These are phyloP conservation scores for Drosophila nigrodunni DNA, from an alignment of 1,140 invertebrate species.

Conservation along the genomic window DNA sequence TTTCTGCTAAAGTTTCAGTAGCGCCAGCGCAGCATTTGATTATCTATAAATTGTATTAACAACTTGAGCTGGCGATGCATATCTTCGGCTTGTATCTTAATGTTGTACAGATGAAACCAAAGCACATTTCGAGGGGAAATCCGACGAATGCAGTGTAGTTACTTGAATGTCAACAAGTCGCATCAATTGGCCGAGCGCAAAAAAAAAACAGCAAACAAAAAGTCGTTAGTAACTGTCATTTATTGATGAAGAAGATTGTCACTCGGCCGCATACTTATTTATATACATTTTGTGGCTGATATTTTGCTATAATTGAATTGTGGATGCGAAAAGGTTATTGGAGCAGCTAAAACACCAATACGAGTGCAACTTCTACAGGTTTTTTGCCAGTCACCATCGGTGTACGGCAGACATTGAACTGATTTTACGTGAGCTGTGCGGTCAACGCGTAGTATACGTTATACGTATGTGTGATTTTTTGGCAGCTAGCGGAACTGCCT, in stretches of 20 bases:
- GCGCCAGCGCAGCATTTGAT: conserved; percentile 45
- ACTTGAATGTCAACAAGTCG: conserved; percentile 75
- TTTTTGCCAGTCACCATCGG: conserved; percentile 20
- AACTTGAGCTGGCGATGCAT: conserved; percentile 45
- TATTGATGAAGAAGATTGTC: conserved; percentile 72
- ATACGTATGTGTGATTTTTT: background rate
- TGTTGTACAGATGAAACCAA: conserved; percentile 39
- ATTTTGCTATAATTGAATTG: conserved; percentile 41
- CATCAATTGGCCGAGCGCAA: conserved; percentile 38
- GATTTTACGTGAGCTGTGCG: conserved; percentile 33
- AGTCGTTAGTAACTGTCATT: conserved; percentile 77
- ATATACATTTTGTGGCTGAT: conserved; percentile 1
- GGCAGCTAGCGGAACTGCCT: conserved; percentile 68
- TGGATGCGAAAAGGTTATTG: conserved; percentile 68
- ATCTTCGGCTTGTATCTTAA: conserved; percentile 67
- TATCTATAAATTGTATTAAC: conserved; percentile 78
- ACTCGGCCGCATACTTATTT: conserved; percentile 6
- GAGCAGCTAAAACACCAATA: conserved; percentile 46
- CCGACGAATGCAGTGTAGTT: background rate
- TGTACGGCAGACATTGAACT: conserved; percentile 48
- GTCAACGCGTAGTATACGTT: conserved; percentile 17
- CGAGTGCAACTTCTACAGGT: conserved; percentile 6
- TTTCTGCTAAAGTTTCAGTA: conserved; percentile 38
- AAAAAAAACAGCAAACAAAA: conserved; percentile 57
- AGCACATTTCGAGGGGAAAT: conserved; percentile 55